A percentile compares a stretch with the other conserved stretches of the same genome.
Conservation (phyloP, 2,797 vertebrate genomes). For the Chaenodraco wilsoni region DNA sequence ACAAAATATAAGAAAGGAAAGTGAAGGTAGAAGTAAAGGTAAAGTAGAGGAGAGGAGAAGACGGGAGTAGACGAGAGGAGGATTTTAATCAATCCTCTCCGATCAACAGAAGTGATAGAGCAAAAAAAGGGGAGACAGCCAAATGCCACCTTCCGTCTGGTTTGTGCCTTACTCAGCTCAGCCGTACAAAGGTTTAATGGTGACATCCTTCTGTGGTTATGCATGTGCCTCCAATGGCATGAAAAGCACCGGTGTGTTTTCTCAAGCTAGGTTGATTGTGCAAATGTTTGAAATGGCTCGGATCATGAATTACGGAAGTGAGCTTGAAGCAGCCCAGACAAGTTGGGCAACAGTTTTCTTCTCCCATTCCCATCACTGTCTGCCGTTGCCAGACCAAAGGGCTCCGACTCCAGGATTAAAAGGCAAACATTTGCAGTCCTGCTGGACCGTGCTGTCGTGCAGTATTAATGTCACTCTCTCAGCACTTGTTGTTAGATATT, state of each 20-base stretch:
- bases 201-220: constrained; percentile 35
- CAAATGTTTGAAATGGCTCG: constrained; percentile 71
- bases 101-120: constrained; percentile 35
- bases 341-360: constrained; percentile 77
- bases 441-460: constrained; percentile 66
- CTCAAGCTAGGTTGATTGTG: constrained; percentile 47
- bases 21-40: not conserved
- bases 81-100: constrained; percentile 25
- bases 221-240: constrained; percentile 43
- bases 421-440: constrained; percentile 79
- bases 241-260: constrained; percentile 55
- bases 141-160: constrained; percentile 48
- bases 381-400: constrained; percentile 72
- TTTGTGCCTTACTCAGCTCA: constrained; percentile 34
- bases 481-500: constrained; percentile 71
- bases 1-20: not conserved
- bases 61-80: not conserved
- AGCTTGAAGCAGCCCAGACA: constrained; percentile 62
- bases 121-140: constrained; percentile 17
- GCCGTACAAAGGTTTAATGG: constrained; percentile 41
- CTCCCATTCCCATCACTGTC: constrained; percentile 76
- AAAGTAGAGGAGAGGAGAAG: not conserved
- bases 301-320: constrained; percentile 64
- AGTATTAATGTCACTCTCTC: constrained; percentile 81
- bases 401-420: constrained; percentile 72